Conservation (phyloP, 2,888 invertebrate species). For the Poecilus cupreus region DNA sequence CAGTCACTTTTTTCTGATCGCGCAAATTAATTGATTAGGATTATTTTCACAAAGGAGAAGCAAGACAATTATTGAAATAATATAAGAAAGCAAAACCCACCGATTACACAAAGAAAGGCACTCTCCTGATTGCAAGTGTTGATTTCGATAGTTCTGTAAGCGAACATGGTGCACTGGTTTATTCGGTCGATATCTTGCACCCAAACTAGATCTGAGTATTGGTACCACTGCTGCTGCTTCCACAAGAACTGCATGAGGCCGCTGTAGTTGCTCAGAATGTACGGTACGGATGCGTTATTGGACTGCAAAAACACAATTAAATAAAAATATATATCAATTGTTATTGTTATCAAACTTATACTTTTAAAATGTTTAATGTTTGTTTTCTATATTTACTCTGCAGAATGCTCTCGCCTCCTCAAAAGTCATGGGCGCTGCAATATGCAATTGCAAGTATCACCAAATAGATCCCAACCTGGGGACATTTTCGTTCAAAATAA, state of each 20-base stretch:
- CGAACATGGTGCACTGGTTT: conserved; percentile 89
- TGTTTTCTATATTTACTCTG: conserved; percentile 75
- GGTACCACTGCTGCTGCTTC: conserved; percentile 85
- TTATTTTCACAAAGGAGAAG: background rate
- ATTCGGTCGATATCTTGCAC: conserved; percentile 92
- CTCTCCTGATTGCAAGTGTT: conserved; percentile 88
- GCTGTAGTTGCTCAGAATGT: conserved; percentile 85
- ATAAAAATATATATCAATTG: background rate
- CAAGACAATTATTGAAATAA: background rate
- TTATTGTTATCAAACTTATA: no score
- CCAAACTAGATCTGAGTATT: conserved; percentile 91
- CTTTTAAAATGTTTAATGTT: no score
- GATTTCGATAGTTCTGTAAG: conserved; percentile 84
- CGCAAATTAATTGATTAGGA: background rate
- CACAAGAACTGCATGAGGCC: conserved; percentile 85
- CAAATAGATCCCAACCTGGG: conserved; percentile 93
- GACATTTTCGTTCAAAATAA: conserved; percentile 92
- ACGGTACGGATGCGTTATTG: conserved; percentile 95
- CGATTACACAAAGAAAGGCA: conserved; percentile 98
- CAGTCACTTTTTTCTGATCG: background rate
- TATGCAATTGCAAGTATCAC: conserved; percentile 95
- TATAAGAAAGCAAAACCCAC: conserved; percentile 73
- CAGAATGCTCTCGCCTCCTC: conserved; percentile 91
- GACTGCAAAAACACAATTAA: conserved; percentile 79
- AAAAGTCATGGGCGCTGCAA: conserved; percentile 95